A percentile compares a stretch with the other conserved stretches of the same genome.
Conservation (phyloP, 2,888 invertebrate genomes). For the Leptinotarsa tumamoca region DNA sequence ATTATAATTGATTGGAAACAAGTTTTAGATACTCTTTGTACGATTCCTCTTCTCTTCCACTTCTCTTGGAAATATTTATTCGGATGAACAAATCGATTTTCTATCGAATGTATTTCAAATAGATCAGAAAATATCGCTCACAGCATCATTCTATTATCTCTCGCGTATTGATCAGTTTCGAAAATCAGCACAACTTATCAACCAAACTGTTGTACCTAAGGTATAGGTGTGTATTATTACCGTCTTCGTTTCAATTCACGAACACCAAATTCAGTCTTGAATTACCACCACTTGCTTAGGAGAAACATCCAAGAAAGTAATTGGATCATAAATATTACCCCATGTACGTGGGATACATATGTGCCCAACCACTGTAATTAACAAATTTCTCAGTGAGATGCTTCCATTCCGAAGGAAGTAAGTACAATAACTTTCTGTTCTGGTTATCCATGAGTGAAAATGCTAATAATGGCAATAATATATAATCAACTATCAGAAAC, state of each 20-base stretch:
- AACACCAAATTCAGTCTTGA: neutral
- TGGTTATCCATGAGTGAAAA: neutral
- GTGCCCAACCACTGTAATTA: conserved; percentile 18
- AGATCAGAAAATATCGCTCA: too few species aligned
- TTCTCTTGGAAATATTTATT: too few species aligned
- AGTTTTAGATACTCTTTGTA: too few species aligned
- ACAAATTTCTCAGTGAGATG: conserved; percentile 11
- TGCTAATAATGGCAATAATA: conserved; percentile 1
- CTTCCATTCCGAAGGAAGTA: neutral
- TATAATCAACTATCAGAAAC: neutral
- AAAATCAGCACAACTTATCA: too few species aligned
- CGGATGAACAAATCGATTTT: too few species aligned
- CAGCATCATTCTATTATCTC: too few species aligned
- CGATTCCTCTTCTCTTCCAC: too few species aligned
- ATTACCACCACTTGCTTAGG: neutral
- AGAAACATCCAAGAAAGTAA: conserved; percentile 13
- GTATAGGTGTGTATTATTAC: neutral
- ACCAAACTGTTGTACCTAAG: too few species aligned
- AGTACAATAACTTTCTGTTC: conserved; percentile 5
- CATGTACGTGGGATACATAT: conserved; percentile 5
- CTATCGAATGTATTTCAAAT: too few species aligned
- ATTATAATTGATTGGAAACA: too few species aligned
- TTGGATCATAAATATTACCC: conserved; percentile 15
- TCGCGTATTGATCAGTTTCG: too few species aligned
- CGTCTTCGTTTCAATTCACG: neutral